A percentile compares a stretch with the other conserved stretches of the same genome.
These are phyloP conservation scores for Limosa lapponica DNA, from an alignment of 2,797 vertebrate genomes.

Conservation along the genomic window DNA sequence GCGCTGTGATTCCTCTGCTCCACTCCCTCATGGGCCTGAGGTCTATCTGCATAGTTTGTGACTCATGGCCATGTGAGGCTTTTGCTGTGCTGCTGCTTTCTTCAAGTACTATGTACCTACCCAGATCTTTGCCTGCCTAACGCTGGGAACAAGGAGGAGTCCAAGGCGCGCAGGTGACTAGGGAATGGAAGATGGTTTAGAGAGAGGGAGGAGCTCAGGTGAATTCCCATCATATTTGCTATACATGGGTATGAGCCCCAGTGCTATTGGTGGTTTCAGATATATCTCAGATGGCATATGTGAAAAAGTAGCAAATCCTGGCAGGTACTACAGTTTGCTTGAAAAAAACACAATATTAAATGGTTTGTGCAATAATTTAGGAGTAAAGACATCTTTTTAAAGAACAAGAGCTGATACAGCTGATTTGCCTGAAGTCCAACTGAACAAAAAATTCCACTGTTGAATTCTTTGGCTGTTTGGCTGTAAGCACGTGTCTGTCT, in stretches of 20 bases:
- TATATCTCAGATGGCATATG: neutral
- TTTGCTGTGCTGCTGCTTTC: neutral
- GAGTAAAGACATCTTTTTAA: neutral
- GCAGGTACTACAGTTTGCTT: neutral
- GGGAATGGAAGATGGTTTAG: neutral
- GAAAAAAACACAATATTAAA: neutral
- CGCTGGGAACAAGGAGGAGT: neutral
- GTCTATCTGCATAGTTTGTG: neutral
- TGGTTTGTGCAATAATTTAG: neutral
- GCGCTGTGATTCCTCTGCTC: rapidly evolving
- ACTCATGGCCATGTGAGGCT: neutral
- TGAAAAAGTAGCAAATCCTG: neutral
- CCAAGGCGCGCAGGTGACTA: neutral
- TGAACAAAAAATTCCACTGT: neutral
- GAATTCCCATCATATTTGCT: neutral
- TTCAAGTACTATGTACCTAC: neutral
- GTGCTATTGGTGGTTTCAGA: neutral
- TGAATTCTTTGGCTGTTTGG: neutral
- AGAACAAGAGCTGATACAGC: neutral
- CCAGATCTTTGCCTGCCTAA: neutral
- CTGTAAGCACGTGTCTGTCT: neutral
- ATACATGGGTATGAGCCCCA: neutral
- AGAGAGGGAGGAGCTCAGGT: neutral
- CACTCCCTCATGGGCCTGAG: neutral
- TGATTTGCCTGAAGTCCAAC: neutral